Evolutionary conservation across 2,797 vertebrate species (phyloP).

Genomic region (Coregonus suidteri): DNA sequence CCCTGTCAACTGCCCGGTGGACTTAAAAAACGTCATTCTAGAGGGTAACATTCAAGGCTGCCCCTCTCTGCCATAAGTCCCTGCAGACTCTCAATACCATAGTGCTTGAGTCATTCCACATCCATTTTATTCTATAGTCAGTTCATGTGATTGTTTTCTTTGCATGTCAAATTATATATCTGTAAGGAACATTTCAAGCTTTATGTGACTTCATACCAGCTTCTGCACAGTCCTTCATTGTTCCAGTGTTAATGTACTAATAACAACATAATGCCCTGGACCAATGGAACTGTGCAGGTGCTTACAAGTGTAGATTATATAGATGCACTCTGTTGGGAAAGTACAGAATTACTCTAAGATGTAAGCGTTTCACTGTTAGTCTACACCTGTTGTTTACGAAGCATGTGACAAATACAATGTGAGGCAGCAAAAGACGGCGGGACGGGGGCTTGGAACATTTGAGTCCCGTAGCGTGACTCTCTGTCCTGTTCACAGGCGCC

Average conservation of each 20-base stretch:
- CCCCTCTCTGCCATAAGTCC: conserved; percentile 3
- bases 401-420: too few relatives aligned
- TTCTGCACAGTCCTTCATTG: background rate
- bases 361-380: too few relatives aligned
- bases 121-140: conserved; percentile 22
- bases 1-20: conserved; percentile 71
- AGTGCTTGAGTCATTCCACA: conserved; percentile 7
- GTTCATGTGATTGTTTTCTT: conserved; percentile 30
- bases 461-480: conserved; percentile 55
- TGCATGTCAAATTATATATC: conserved; percentile 50
- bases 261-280: background rate
- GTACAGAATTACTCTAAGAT: background rate
- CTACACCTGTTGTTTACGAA: too few relatives aligned
- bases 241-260: background rate
- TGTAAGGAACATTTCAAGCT: conserved; percentile 26
- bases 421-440: background rate
- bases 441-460: conserved; percentile 32
- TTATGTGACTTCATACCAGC: conserved; percentile 17
- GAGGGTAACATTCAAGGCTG: conserved; percentile 63
- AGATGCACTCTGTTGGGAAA: background rate
- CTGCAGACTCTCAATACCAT: conserved; percentile 8
- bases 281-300: background rate
- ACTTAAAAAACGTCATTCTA: conserved; percentile 73
- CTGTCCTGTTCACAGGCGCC: conserved; percentile 43
- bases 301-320: background rate